Base-by-base conservation (phyloP, 2,113 vertebrate species). In the Hoplias malabaricus region DNA sequence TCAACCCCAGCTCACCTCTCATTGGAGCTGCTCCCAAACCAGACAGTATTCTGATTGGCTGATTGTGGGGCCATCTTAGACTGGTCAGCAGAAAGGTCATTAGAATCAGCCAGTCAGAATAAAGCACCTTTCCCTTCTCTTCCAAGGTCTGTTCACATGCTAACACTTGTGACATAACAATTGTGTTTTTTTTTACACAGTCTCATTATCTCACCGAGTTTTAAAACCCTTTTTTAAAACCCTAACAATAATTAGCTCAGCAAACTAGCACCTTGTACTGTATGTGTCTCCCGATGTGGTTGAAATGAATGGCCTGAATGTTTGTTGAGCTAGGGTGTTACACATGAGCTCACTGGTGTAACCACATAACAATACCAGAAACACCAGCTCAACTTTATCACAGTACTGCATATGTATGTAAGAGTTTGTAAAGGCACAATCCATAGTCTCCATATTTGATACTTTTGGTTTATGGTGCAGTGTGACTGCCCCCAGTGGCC, bases 31-130 rank as follows among this genome's bases (percentile, higher is more conserved):
- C 42, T 61, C 38, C 73, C 10, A 81, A 69, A 82, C 78, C 80
- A 67, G 50, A 61, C 70, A 57, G 56, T 84, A 87, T 94, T 92
- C 91, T 93, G 89, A 92, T 94, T 89, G 93, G 94, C 93, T 94
- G 90, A 91, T 89, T 89, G 83, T 89, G 80, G 91, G 89, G 87
- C 77, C 78, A 75, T 88, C 80, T 86, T 81, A 42, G 27, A 75
- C 83, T 42, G 69, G n/a, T 66, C 69, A 78, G 80, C 85, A 68
- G 80, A 84, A 79, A 69, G 79, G 82, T 84, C 71, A 31, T 43
- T 84, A 46, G 68, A 68, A 85, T 81, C 79, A 88, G 94, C 93
- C 92, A 84, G 89, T 90, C 93, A 92, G 88, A 94, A 94, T 85
- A 73, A 70, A 79, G 73, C 73, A 21, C 40, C 67, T 72, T 68